phyloP scores from a whole-genome alignment of 1,140 invertebrate species.

The Hermatobates lingyangjiaoensis region DNA sequence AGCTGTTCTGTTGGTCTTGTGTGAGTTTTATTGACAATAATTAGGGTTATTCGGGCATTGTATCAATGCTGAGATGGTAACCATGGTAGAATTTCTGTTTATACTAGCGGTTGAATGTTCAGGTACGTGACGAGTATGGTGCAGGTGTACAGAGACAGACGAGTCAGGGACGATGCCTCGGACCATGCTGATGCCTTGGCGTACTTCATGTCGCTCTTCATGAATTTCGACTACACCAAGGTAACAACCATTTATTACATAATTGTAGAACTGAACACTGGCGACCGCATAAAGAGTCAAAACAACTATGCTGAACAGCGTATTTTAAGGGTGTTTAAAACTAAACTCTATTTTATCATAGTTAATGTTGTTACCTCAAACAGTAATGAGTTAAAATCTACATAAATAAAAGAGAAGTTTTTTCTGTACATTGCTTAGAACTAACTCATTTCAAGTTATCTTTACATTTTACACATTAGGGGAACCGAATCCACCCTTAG shows the following conservation, averaged over 20 bases:
- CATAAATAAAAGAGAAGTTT: too few relatives aligned
- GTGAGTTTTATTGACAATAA: too few relatives aligned
- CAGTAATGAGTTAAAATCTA: background rate
- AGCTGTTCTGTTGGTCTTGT: too few relatives aligned
- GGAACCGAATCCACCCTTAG: too few relatives aligned
- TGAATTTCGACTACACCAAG: conserved; percentile 50
- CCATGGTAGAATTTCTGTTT: too few relatives aligned
- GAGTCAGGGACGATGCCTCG: conserved; percentile 33
- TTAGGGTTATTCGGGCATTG: too few relatives aligned
- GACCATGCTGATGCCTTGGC: conserved; percentile 53
- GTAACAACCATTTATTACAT: conserved; percentile 25
- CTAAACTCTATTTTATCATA: background rate
- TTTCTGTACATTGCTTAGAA: too few relatives aligned
- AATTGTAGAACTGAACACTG: background rate
- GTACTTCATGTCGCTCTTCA: conserved; percentile 64
- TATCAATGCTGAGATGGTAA: too few relatives aligned
- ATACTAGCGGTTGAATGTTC: too few relatives aligned
- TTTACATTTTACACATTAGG: too few relatives aligned
- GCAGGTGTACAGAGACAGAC: conserved; percentile 37
- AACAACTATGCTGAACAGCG: background rate
- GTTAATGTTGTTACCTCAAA: background rate
- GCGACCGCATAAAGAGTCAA: background rate
- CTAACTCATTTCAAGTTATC: too few relatives aligned
- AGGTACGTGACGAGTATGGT: conserved; percentile 70
- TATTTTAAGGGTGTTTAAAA: background rate